Base-by-base conservation (phyloP, 2,888 invertebrate genomes). In the Deilephila elpenor region DNA sequence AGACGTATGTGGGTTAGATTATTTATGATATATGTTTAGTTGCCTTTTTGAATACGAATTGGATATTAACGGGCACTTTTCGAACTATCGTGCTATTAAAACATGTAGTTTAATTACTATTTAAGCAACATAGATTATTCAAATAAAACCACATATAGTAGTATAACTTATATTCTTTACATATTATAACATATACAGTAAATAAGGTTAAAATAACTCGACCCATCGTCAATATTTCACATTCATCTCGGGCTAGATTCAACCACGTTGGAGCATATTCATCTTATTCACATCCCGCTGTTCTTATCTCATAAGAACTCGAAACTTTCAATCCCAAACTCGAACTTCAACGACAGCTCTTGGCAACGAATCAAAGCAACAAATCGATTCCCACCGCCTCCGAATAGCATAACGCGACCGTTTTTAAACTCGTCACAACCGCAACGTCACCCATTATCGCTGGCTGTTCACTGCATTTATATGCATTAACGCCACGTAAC, bases 391-490 rank as follows among this genome's bases (percentile, higher is more conserved):
- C 56, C 72, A 73, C 71, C 75, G 71, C 78, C 74, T 67, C 70
- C 74, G 73, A 81, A 82, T 81, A 76, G 78, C 78, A 83, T 83
- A 84, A 82, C 79, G 76, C 78, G 77, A 81, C 82, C 82, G 83
- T 84, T 88, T 90, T 88, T 83, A 89, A 89, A 87, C 83, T 84
- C 83, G 82, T 78, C 84, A 84, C 81, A 85, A 82, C 81, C 64
- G 79, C 84, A 82, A 79, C 86, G 83, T 83, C 83, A 81, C 84
- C 88, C 85, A 89, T 89, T 90, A 93, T 89, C 90, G 84, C 85
- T 81, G 81, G 85, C 87, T 86, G 86, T 86, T 90, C 86, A 88
- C 88, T 86, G 64, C 89, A 89, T 89, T 90, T 90, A 86, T 89
- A 89, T 91, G 90, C 92, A 90, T 90, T 90, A 88, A 83, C 85